Conservation (phyloP, 2,888 invertebrate genomes). For the Agrotis exclamationis region DNA sequence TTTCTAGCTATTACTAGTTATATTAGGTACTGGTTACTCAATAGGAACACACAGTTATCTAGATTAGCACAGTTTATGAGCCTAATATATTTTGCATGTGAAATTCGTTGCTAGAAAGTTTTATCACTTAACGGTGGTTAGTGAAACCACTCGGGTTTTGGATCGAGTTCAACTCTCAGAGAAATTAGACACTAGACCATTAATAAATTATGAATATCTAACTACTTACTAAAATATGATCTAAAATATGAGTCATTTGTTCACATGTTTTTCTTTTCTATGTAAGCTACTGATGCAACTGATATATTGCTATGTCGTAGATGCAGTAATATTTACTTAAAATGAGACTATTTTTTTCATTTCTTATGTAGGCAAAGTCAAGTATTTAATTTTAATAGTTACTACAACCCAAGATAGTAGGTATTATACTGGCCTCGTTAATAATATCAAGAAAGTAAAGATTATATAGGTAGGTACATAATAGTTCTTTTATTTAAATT, state of each 20-base stretch:
- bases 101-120: slow-evolving; percentile 22
- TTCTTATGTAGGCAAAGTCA: no score
- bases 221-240: no score
- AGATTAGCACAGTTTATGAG: slow-evolving; percentile 41
- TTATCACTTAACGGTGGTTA: slow-evolving; percentile 39
- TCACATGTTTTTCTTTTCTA: not conserved
- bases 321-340: no score
- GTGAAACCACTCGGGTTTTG: slow-evolving; percentile 6
- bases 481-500: not conserved
- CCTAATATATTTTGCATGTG: slow-evolving; percentile 35
- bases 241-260: not conserved
- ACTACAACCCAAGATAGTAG: no score
- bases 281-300: no score
- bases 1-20: slow-evolving; percentile 7
- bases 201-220: not conserved
- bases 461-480: no score
- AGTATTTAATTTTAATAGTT: no score
- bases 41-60: slow-evolving; percentile 16
- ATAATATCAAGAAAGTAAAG: no score
- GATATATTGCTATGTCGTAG: no score
- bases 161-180: not conserved
- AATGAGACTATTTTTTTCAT: no score
- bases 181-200: not conserved
- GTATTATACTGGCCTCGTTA: no score
- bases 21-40: slow-evolving; percentile 1